phyloP scores from a whole-genome alignment of 2,797 vertebrate species.

The Sternarchorhynchus goeldii region DNA sequence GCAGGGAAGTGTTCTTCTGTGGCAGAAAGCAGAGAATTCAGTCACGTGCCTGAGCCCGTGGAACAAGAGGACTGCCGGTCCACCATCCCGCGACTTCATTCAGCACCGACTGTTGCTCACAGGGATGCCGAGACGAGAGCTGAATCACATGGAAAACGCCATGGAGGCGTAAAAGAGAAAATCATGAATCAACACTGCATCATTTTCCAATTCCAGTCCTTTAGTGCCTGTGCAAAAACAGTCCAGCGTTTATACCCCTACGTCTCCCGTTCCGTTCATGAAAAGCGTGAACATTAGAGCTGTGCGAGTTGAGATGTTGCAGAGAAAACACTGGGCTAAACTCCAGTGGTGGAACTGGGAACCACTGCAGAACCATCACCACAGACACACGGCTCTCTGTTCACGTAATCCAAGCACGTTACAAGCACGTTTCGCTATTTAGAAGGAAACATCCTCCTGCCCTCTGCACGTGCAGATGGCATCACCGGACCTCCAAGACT shows the following conservation, averaged over 20 bases:
- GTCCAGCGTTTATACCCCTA: no score
- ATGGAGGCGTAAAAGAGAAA: slow-evolving; percentile 13
- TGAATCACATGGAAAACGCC: not conserved
- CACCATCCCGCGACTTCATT: slow-evolving; percentile 19
- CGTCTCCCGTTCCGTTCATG: no score
- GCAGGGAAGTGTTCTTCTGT: slow-evolving; percentile 45
- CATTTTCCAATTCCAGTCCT: not conserved
- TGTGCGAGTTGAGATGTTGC: no score
- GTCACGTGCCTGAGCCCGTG: slow-evolving; percentile 31
- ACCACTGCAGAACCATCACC: no score
- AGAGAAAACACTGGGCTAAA: not conserved
- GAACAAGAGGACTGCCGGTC: slow-evolving; percentile 3
- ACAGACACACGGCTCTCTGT: slow-evolving; percentile 28
- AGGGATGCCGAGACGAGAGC: not conserved
- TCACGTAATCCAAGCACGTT: slow-evolving; percentile 22
- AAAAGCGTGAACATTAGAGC: no score
- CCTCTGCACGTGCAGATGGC: slow-evolving; percentile 79
- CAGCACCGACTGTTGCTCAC: slow-evolving; percentile 6
- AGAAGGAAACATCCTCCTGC: slow-evolving; percentile 74
- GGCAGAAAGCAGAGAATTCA: slow-evolving; percentile 37
- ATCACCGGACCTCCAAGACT: slow-evolving; percentile 73
- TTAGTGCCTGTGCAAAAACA: no score
- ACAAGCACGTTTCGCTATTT: slow-evolving; percentile 75
- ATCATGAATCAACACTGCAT: slow-evolving; percentile 13
- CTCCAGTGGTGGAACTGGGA: not conserved